Evolutionary conservation across 2,113 vertebrate species (phyloP), one percentile per base, ranked within the genome.

Genomic region (Melospiza melodia): DNA sequence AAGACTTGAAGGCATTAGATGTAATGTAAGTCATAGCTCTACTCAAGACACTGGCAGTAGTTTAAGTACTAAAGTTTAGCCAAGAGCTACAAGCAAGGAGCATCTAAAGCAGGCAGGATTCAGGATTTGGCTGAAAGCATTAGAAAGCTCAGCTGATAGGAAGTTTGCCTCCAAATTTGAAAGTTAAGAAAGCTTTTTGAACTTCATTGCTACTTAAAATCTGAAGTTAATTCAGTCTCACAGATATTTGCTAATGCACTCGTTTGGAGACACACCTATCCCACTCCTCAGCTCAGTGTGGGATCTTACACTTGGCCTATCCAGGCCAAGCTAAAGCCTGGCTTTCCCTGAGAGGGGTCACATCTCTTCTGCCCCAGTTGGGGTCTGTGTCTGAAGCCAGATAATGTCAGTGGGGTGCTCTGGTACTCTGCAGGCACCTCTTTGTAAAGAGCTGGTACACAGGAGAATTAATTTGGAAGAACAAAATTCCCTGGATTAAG

Each of bases 1-100:
- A 84, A 81, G 73, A 87, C 63, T 80, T 30, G 28, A 93, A 85
- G 76, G 75, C 67, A 85, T 83, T 46, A 88, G 76, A 82, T 71
- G 57, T 37, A 90, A 93, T 7, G 9, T 35, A 73, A 88, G 39
- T 73, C 69, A 35, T 74, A 75, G 37, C 46, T 83, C 72, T 61
- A n/a, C 49, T 65, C 72, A 89, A 71, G 72, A 74, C 44, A 77
- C 27, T 10, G 4, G 57, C 85, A 78, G 57, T 13, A 67, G 48
- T 66, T 82, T 66, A 90, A 80, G 57, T 65, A 62, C 46, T 43
- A 12, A 92, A 90, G 49, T 66, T 87, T 79, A 84, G 58, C 41
- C 71, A 72, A 68, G 66, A 81, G 71, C 57, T 85, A 69, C 51
- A 74, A 49, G 52, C 43, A 65, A 84, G 44, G 48, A 96, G 30